Evolutionary conservation across 2,797 vertebrate genomes (phyloP), one percentile per base, ranked within the genome.

Genomic region (Oceanodroma leucorhoa): DNA sequence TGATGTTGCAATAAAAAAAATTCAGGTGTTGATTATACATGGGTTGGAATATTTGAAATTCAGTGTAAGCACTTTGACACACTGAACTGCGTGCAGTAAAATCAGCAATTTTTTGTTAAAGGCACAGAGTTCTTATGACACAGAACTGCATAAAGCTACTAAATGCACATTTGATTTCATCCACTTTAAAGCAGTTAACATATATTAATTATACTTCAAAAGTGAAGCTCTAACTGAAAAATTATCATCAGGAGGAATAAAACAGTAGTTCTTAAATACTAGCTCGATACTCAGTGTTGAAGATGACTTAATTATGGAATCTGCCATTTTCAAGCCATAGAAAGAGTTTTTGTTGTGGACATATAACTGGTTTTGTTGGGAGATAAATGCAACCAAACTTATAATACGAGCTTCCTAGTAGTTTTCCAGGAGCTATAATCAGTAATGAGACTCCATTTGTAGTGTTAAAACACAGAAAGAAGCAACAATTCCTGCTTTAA

Each of bases 131-230:
- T 95, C 9, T 84, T 50, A 67, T 83, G 69, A 69, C 23, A 64
- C n/a, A 60, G 15, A 70, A 30, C 32, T 53, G 34, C 32, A 36
- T 83, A 81, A 86, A 85, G 30, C 86, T 95, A 48, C 29, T 61
- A 83, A 85, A 34, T n/a, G 67, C 38, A 81, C 38, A 10, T 94
- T 96, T 93, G 65, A 66, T 94, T 96, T 95, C 32, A 87, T 67
- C 64, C n/a, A 48, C 57, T 91, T 95, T 87, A 40, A 90, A 95
- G 58, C 14, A 14, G 79, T 90, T 95, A 95, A 46, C 19, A 10
- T 94, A 89, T 73, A 79, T 94, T 92, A 73, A 95, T 80, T 93
- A 69, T 36, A 58, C 29, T 93, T 87, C 41, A 92, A 67, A 95
- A 58, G 34, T 1, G 2, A 90, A 96, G 53, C 54, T 73, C 40